Percentiles rank a stretch among this genome's conserved stretches.
Conservation (phyloP, 37 sponge, comb jelly and placozoan genomes). For the Diacarnus erythraeanus region DNA sequence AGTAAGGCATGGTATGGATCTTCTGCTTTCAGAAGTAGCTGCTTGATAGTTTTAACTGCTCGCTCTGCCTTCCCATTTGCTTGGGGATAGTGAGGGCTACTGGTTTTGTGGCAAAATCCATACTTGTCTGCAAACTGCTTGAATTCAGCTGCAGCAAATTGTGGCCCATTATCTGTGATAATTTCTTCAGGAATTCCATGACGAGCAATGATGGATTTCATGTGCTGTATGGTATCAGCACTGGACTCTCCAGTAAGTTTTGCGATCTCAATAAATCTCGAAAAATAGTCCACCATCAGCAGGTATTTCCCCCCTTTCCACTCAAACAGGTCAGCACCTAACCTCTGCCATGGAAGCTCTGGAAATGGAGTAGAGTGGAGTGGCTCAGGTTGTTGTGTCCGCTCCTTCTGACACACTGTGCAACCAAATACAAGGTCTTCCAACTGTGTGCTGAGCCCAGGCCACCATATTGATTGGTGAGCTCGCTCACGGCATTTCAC, state of each 20-base stretch:
- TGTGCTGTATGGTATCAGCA: conserved; percentile 20
- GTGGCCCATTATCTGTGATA: conserved; percentile 68
- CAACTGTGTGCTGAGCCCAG: conserved; percentile 28
- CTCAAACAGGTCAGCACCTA: conserved; percentile 51
- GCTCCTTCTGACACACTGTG: conserved; percentile 11
- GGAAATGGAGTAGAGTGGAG: conserved; percentile 35
- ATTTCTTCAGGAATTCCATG: conserved; percentile 53
- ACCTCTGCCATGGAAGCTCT: conserved; percentile 56
- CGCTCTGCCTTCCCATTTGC: too few species aligned
- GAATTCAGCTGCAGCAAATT: conserved; percentile 36
- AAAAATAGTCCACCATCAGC: conserved; percentile 60
- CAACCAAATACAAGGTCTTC: conserved; percentile 27
- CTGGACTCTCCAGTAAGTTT: not conserved
- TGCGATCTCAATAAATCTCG: too few species aligned
- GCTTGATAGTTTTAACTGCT: conserved; percentile 34
- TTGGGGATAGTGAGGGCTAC: conserved; percentile 58
- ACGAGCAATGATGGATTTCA: conserved; percentile 50
- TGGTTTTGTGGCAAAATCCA: conserved; percentile 38
- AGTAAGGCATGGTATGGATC: conserved; percentile 50
- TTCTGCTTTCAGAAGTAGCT: conserved; percentile 30
- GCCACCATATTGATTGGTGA: conserved; percentile 38
- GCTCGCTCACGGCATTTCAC: conserved; percentile 36
- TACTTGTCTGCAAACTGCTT: conserved; percentile 29
- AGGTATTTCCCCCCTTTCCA: conserved; percentile 32
- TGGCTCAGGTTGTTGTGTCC: conserved; percentile 14